Percentiles rank a stretch among this genome's conserved stretches.
Conservation (phyloP, 1,140 invertebrate species). For the Sycophaga agraensis region DNA sequence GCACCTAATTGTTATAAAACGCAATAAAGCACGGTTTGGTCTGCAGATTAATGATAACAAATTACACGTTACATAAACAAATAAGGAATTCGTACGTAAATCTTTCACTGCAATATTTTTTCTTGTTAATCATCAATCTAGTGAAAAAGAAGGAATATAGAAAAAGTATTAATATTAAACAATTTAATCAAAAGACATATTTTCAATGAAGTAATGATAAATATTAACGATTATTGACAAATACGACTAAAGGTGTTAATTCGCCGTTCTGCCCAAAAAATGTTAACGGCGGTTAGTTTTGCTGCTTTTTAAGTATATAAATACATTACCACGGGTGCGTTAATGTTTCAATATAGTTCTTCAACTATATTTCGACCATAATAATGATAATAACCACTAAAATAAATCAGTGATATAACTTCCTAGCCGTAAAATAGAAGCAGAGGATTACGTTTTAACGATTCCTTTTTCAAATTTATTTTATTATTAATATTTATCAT, state of each 20-base stretch:
- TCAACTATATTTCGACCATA: neutral
- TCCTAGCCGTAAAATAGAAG: constrained; percentile 27
- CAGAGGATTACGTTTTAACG: constrained; percentile 29
- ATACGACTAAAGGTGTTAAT: no score
- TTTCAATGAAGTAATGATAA: no score
- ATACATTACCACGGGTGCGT: neutral
- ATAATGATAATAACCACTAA: constrained; percentile 7
- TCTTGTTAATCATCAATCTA: no score
- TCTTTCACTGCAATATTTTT: no score
- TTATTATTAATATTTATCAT: no score
- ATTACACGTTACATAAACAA: neutral
- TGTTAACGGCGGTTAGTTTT: no score
- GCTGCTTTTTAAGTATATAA: neutral
- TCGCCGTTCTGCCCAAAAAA: no score
- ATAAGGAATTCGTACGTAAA: neutral
- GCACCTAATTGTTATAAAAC: constrained; percentile 40
- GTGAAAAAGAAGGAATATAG: no score
- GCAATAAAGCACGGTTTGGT: constrained; percentile 34
- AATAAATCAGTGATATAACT: constrained; percentile 39
- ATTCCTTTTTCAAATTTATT: constrained; percentile 8
- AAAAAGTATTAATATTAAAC: no score
- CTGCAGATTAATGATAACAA: constrained; percentile 4
- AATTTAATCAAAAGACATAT: no score
- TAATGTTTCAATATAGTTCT: neutral
- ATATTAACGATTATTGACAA: no score